These are phyloP conservation scores for Puffinus mauretanicus DNA, from an alignment of 2,113 vertebrate genomes.

Conservation along the genomic window DNA sequence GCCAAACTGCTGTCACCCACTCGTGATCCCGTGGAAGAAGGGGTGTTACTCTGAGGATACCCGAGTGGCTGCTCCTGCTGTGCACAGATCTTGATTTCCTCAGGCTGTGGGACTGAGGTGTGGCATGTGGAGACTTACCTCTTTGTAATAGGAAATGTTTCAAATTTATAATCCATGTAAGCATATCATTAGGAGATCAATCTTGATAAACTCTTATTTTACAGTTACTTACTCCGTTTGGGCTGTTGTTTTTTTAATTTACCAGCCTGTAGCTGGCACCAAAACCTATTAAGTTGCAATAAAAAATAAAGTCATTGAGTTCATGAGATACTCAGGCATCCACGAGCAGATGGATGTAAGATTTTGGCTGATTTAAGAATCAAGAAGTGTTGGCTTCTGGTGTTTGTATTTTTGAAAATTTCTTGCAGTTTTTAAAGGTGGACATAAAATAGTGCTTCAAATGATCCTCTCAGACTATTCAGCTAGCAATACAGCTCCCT, in stretches of 20 bases:
- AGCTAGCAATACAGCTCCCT: neutral
- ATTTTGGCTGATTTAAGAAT: neutral
- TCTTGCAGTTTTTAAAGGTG: neutral
- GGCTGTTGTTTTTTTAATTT: neutral
- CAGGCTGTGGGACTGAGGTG: neutral
- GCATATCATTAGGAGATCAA: neutral
- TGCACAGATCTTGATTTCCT: neutral
- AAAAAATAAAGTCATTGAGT: neutral
- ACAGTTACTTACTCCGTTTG: neutral
- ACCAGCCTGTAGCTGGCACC: neutral
- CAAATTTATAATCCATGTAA: neutral
- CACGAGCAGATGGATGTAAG: neutral
- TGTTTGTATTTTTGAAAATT: neutral
- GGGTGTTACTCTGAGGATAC: neutral
- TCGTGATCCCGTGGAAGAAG: fast-evolving
- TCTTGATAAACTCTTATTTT: neutral
- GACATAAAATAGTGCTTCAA: neutral
- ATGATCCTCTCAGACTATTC: neutral
- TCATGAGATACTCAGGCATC: neutral
- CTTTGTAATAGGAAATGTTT: neutral
- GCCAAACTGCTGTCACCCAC: neutral
- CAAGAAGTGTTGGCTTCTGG: neutral
- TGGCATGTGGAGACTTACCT: neutral
- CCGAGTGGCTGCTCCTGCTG: neutral
- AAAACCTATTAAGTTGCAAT: neutral